phyloP scores from a whole-genome alignment of 1,140 invertebrate species.

The Drosophila orosa region DNA sequence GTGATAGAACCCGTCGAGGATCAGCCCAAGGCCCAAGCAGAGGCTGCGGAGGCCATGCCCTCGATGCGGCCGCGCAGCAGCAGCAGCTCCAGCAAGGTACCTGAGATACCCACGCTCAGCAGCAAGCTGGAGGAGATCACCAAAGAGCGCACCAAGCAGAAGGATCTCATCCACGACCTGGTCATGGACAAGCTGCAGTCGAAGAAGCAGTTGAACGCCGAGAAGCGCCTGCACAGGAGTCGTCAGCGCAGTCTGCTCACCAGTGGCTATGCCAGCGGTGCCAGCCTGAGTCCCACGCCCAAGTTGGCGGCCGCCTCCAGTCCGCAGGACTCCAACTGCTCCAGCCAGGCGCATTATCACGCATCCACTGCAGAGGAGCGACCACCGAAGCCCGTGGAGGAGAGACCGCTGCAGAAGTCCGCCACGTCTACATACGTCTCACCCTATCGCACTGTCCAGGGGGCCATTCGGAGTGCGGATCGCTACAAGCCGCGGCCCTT shows the following conservation, averaged over 20 bases:
- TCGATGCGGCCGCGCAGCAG: constrained; percentile 59
- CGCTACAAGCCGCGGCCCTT: constrained; percentile 74
- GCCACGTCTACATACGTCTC: constrained; percentile 72
- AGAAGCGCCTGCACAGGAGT: constrained; percentile 85
- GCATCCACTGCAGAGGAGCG: constrained; percentile 55
- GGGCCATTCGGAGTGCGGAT: constrained; percentile 42
- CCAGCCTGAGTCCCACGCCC: constrained; percentile 75
- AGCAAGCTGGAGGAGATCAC: constrained; percentile 87
- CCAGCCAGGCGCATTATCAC: constrained; percentile 78
- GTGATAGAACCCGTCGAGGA: constrained; percentile 73
- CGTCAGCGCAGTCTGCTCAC: constrained; percentile 78
- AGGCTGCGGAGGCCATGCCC: background rate
- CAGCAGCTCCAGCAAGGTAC: constrained; percentile 71
- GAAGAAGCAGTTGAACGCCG: constrained; percentile 88
- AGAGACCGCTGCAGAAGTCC: constrained; percentile 67
- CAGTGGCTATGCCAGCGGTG: constrained; percentile 73
- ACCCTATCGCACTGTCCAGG: constrained; percentile 64
- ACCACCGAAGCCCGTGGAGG: constrained; percentile 25
- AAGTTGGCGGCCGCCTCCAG: constrained; percentile 70
- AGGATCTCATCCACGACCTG: constrained; percentile 90
- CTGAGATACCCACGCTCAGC: constrained; percentile 75
- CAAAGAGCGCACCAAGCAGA: constrained; percentile 88
- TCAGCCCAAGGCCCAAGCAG: constrained; percentile 18
- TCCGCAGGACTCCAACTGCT: constrained; percentile 70
- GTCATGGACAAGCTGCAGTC: constrained; percentile 91